A percentile compares a stretch with the other conserved stretches of the same genome.
These are phyloP conservation scores for Phyllotis vaccarum DNA, from an alignment of 2,797 vertebrate species.

Conservation along the genomic window DNA sequence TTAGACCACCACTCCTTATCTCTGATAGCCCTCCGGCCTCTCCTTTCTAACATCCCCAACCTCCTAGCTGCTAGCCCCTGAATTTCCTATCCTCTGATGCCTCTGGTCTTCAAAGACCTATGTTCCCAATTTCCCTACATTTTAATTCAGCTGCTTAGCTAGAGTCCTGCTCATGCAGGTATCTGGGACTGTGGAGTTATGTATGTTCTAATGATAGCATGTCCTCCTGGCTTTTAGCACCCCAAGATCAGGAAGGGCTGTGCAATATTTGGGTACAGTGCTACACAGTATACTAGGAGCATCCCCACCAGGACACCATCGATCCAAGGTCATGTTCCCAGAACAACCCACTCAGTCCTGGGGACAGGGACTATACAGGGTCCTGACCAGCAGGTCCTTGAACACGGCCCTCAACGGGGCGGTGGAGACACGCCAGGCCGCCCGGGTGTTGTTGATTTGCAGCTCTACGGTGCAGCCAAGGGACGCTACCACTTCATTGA, in stretches of 20 bases:
- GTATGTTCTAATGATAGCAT: neutral
- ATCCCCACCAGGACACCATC: neutral
- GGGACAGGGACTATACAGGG: rapidly evolving
- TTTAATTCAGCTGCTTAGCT: neutral
- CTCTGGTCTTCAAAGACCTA: neutral
- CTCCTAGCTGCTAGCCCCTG: neutral
- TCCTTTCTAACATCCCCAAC: neutral
- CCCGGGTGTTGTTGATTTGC: slow-evolving; percentile 91
- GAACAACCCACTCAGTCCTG: neutral
- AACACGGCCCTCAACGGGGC: slow-evolving; percentile 87
- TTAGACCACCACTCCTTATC: neutral
- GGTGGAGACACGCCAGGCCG: slow-evolving; percentile 89
- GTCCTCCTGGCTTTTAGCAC: neutral
- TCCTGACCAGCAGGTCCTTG: slow-evolving; percentile 89
- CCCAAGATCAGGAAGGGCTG: neutral
- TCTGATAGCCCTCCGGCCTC: neutral
- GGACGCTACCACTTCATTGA: slow-evolving; percentile 89
- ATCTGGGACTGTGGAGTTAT: neutral
- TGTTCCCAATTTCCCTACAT: neutral
- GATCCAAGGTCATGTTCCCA: neutral
- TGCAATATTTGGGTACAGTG: neutral
- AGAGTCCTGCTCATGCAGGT: neutral
- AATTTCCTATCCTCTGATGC: neutral
- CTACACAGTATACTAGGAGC: neutral
- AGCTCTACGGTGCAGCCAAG: slow-evolving; percentile 94